Conservation (phyloP, 2,113 vertebrate genomes). For the Paramisgurnus dabryanus region DNA sequence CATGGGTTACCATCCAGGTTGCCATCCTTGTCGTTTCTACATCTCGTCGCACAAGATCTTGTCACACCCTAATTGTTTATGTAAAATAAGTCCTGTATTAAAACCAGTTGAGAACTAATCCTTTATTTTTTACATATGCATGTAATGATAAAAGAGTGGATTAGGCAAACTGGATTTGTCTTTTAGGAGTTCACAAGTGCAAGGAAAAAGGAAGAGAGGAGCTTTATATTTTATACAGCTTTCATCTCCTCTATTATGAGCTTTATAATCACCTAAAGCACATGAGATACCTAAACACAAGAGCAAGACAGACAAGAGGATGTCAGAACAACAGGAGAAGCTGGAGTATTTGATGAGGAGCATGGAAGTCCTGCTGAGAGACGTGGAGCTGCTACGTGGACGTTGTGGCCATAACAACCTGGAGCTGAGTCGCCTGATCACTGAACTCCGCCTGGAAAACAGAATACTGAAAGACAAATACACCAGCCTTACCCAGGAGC, state of each 20-base stretch:
- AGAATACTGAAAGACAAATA: conserved; percentile 80
- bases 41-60: too few relatives aligned
- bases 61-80: too few relatives aligned
- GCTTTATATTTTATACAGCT: too few relatives aligned
- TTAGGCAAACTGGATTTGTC: conserved; percentile 33
- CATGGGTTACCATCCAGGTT: too few relatives aligned
- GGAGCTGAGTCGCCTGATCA: conserved; percentile 73
- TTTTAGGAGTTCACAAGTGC: background rate
- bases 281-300: background rate
- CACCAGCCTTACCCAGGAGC: conserved; percentile 68
- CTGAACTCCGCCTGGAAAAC: conserved; percentile 75
- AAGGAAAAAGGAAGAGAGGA: background rate
- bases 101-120: too few relatives aligned
- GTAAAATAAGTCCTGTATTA: too few relatives aligned
- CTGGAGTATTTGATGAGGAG: conserved; percentile 82
- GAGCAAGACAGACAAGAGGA: background rate
- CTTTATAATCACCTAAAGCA: background rate
- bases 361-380: conserved; percentile 83
- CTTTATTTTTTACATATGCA: too few relatives aligned
- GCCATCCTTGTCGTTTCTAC: too few relatives aligned
- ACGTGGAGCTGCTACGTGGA: conserved; percentile 82
- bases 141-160: background rate
- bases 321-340: conserved; percentile 44
- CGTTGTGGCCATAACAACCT: conserved; percentile 79
- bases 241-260: background rate